These are phyloP conservation scores for Esox niger DNA, from an alignment of 2,113 vertebrate genomes.

Conservation along the genomic window DNA sequence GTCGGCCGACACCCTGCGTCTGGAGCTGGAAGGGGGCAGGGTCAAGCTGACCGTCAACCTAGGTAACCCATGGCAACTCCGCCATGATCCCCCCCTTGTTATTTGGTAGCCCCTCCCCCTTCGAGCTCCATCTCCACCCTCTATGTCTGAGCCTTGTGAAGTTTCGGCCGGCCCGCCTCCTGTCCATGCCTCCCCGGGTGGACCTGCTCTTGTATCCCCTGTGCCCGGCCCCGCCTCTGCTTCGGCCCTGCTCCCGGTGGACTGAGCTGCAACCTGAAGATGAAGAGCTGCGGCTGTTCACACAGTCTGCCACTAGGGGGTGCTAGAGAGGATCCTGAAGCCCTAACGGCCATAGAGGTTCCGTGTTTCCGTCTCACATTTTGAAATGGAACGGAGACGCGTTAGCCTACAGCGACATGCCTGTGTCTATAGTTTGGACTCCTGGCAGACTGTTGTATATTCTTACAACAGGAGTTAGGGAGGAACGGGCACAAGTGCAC, in stretches of 20 bases:
- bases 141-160: slow-evolving; percentile 15
- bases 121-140: slow-evolving; percentile 48
- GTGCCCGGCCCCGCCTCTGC: slow-evolving; percentile 11
- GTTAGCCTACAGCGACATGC: neutral
- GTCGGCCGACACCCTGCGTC: slow-evolving; percentile 89
- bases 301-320: slow-evolving; percentile 13
- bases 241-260: neutral
- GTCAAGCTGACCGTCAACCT: slow-evolving; percentile 94
- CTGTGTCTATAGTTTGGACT: neutral
- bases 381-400: neutral
- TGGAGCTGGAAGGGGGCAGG: slow-evolving; percentile 89
- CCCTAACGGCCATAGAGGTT: neutral
- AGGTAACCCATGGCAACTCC: slow-evolving; percentile 69
- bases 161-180: slow-evolving; percentile 29
- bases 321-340: neutral
- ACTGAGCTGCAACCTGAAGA: neutral
- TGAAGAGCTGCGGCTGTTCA: neutral
- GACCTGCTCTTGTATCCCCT: slow-evolving; percentile 18
- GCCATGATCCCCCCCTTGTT: neutral
- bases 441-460: slow-evolving; percentile 10
- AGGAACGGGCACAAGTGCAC: slow-evolving; percentile 36
- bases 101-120: neutral
- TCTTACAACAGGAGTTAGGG: slow-evolving; percentile 15
- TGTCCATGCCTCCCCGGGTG: slow-evolving; percentile 17
- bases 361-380: too few relatives aligned